Evolutionary conservation across 2,797 vertebrate species (phyloP), one percentile per base, ranked within the genome.

Genomic region (Bradypodion pumilum): DNA sequence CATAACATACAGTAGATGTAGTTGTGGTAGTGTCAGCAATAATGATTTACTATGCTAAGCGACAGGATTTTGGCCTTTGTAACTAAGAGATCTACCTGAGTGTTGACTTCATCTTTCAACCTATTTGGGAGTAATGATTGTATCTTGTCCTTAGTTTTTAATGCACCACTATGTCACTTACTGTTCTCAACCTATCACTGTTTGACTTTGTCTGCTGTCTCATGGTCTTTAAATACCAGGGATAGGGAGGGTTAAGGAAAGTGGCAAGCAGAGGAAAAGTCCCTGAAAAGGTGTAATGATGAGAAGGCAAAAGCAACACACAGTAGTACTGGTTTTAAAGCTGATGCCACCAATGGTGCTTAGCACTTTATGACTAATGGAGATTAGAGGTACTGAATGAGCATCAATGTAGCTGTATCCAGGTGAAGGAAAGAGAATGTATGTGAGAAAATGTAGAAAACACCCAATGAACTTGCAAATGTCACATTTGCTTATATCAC

Each of bases 161-260:
- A 15, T 23, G 19, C 10, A 19, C 32, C 66, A 21, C 66, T 69
- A 37, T 23, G 1, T 35, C 21, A 32, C 19, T 37, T 40, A 16
- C 6, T 37, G 32, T 37, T 69, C 21, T 21, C 69, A 69, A 21
- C 1, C 40, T 37, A 68, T 68, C 19, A 37, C 37, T 69, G 66
- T 37, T 69, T 23, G 9, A 40, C 15, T 16, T 13, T 35, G 13
- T 68, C 32, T 16, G 15, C 12, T 40, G 59, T 15, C 23, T 25
- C 85, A 86, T 81, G 89, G 86, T 86, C 89, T 44, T 46, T 49
- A 42, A 82, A 23, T 40, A 65, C 35, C 42, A 27, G 23, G 76
- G 27, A 27, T 78, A 19, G 32, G 63, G 77, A 49, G 52, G 15
- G 52, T 56, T 56, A 21, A 21, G 52, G 19, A 56, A n/a, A 65